These are phyloP conservation scores for Cacatua alba DNA, from an alignment of 2,113 vertebrate species.

Conservation along the genomic window DNA sequence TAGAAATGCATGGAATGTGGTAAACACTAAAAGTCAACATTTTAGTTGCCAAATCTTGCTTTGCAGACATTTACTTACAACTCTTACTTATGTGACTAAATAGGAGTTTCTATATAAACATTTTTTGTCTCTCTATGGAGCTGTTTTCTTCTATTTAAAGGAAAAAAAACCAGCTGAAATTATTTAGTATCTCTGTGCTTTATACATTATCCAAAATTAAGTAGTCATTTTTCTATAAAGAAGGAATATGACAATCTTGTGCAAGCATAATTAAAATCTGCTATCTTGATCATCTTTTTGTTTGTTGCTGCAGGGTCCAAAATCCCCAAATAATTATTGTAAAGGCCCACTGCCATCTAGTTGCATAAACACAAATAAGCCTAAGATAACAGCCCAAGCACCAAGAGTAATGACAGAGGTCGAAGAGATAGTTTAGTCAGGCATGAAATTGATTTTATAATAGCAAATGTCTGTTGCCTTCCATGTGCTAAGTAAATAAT, in stretches of 20 bases:
- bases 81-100: neutral
- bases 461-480: slow-evolving; percentile 94
- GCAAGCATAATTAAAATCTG: slow-evolving; percentile 39
- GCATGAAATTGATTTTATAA: slow-evolving; percentile 99
- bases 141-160: neutral
- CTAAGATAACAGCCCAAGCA: slow-evolving; percentile 76
- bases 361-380: slow-evolving; percentile 79
- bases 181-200: neutral
- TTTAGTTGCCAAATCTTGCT: neutral
- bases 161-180: neutral
- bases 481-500: slow-evolving; percentile 94
- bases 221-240: neutral
- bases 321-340: slow-evolving; percentile 75
- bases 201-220: neutral
- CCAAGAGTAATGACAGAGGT: slow-evolving; percentile 81
- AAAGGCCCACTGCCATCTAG: slow-evolving; percentile 69
- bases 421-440: slow-evolving; percentile 86
- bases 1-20: neutral
- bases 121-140: neutral
- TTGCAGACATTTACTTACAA: neutral
- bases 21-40: neutral
- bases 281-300: slow-evolving; percentile 41
- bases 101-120: neutral
- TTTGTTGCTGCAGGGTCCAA: slow-evolving; percentile 64
- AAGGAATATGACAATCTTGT: neutral